These are phyloP conservation scores for Homarus americanus DNA, from an alignment of 1,140 invertebrate genomes.

Conservation along the genomic window DNA sequence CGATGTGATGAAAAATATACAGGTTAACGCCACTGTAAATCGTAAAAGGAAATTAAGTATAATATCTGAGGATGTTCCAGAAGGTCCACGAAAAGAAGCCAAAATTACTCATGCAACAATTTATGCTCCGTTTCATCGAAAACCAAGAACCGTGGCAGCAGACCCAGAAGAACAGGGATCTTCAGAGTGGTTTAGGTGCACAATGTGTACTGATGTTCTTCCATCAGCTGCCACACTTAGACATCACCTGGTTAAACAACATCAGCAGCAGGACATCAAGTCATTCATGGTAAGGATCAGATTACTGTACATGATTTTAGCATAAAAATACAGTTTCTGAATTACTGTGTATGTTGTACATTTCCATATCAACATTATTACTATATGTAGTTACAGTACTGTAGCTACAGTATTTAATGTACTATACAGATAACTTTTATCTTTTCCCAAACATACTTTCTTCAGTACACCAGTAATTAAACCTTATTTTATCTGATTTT, in stretches of 20 bases:
- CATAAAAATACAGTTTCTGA: too few species aligned
- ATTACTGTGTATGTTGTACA: too few species aligned
- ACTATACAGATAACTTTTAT: too few species aligned
- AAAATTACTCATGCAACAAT: slow-evolving; percentile 31
- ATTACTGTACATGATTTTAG: neutral
- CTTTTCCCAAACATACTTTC: too few species aligned
- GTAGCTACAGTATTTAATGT: too few species aligned
- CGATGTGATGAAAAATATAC: neutral
- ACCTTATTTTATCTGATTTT: too few species aligned
- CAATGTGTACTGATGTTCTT: slow-evolving; percentile 26
- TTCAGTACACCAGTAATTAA: too few species aligned
- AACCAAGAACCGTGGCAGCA: neutral
- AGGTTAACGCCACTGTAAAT: neutral
- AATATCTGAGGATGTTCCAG: neutral
- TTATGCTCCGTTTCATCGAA: neutral
- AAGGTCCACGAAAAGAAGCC: neutral
- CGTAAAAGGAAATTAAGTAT: slow-evolving; percentile 12
- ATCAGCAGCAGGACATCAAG: neutral
- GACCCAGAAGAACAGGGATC: neutral
- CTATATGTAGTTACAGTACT: too few species aligned
- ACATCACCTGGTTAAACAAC: slow-evolving; percentile 32
- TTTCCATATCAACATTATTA: too few species aligned
- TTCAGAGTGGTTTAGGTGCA: slow-evolving; percentile 30
- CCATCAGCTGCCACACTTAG: slow-evolving; percentile 40
- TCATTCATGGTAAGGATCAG: slow-evolving; percentile 1